A percentile compares a stretch with the other conserved stretches of the same genome.
Conservation (phyloP, 2,797 vertebrate genomes). For the Uromys caudimaculatus region DNA sequence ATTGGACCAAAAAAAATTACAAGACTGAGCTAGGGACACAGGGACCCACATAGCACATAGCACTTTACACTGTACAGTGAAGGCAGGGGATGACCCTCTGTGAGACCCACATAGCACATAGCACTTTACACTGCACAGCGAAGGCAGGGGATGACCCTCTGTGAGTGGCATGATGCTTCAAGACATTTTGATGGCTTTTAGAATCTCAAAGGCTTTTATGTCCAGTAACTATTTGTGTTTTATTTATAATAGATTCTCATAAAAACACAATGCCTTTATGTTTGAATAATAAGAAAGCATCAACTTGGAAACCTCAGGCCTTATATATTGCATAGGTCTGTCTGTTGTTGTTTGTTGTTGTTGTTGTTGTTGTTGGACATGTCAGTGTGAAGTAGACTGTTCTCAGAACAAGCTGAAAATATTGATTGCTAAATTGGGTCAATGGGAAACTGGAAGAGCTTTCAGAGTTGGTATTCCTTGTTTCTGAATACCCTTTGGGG, state of each 20-base stretch:
- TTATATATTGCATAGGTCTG: not conserved
- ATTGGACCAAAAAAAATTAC: not conserved
- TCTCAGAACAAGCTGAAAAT: constrained; percentile 6
- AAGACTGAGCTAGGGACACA: not conserved
- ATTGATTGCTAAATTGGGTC: constrained; percentile 20
- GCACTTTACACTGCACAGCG: not conserved
- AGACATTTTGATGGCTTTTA: constrained; percentile 12
- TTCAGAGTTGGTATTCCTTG: constrained; percentile 51
- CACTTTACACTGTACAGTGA: not conserved
- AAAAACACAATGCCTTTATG: constrained; percentile 6
- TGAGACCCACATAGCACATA: not conserved
- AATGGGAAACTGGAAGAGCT: constrained; percentile 1
- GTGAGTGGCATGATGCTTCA: not conserved
- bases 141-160: not conserved
- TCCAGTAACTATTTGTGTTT: not conserved
- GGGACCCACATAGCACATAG: not conserved
- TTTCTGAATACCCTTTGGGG: constrained; percentile 8
- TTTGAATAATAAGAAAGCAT: constrained; percentile 10
- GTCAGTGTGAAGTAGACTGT: not conserved
- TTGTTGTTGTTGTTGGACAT: not conserved
- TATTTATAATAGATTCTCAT: not conserved
- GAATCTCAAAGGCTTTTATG: not conserved
- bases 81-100: not conserved
- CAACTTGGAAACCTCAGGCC: not conserved
- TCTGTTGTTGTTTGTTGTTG: too few species aligned